Evolutionary conservation across 2,888 invertebrate genomes (phyloP), one percentile per base, ranked within the genome.

Genomic region (Smittia aterrima): DNA sequence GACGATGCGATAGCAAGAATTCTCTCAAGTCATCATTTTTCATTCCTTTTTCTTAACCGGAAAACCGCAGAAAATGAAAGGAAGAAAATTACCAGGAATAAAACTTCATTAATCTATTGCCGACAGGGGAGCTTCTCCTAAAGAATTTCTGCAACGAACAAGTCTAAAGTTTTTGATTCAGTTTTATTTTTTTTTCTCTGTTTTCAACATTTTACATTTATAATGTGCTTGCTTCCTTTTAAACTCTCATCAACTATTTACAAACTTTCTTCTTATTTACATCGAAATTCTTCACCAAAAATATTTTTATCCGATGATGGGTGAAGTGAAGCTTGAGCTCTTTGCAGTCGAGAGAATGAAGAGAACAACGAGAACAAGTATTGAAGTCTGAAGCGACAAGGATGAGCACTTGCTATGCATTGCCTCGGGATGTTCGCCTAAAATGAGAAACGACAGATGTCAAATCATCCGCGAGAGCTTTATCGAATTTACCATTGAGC

Each of bases 361-460:
- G 18, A 70, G 16, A 53, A 53, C 53, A 27, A 54, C n/a, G 25
- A 70, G 54, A 7, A 70, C 7, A 16, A 41, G 41, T 16, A 27
- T 70, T 70, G 41, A 41, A 22, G 47, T 67, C 13, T 41, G 67
- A 16, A 40, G 67, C 13, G 24, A 11, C 41, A 70, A 9, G 27
- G 70, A 70, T 70, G 54, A 25, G 18, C 70, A 27, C 22, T 22
- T 58, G 25, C 72, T 90, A 84, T 91, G 90, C 90, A 91, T 91
- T 73, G 91, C 91, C 78, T 90, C 91, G 78, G 91, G 91, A 79
- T 89, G 87, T 82, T 91, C 90, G 79, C 90, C 91, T 90, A 32
- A 32, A 32, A 32, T 85, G 66, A 3, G n/a, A 47, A 2, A 3
- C 2, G 53, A 9, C 2, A 47, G 7, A 4, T 47, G n/a, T 32